phyloP scores from a whole-genome alignment of 64 coral and sea anemone species.

The Orbicella faveolata region DNA sequence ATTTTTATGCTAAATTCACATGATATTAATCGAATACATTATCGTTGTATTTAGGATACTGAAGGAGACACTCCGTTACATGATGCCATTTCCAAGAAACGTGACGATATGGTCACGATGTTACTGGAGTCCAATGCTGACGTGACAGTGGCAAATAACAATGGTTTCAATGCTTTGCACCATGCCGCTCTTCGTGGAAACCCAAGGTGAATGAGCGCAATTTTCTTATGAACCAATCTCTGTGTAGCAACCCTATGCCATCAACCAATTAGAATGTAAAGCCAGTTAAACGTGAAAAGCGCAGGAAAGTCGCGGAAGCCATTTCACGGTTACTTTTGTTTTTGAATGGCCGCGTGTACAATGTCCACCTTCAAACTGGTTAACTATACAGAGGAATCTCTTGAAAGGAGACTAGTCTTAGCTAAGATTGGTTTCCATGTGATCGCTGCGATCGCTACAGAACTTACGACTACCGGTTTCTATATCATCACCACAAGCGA shows the following conservation, averaged over 20 bases:
- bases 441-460: too few relatives aligned
- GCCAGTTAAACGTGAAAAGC: neutral
- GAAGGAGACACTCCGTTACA: constrained; percentile 95
- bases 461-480: too few relatives aligned
- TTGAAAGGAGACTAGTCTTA: too few relatives aligned
- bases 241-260: neutral
- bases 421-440: too few relatives aligned
- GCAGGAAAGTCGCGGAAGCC: neutral
- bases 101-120: constrained; percentile 93
- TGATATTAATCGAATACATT: too few relatives aligned
- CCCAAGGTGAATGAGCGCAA: constrained; percentile 64
- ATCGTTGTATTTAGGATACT: constrained; percentile 53
- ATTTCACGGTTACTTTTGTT: too few relatives aligned
- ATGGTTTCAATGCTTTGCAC: constrained; percentile 94
- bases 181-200: constrained; percentile 94
- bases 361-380: too few relatives aligned
- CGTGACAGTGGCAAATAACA: constrained; percentile 92
- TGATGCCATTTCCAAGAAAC: constrained; percentile 94
- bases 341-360: too few relatives aligned
- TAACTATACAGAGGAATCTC: too few relatives aligned
- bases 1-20: neutral
- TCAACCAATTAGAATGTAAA: neutral
- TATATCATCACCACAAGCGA: too few relatives aligned
- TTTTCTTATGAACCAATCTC: neutral
- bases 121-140: constrained; percentile 80